Evolutionary conservation across 2,888 invertebrate species (phyloP).

Genomic region (Helobdella robusta): DNA sequence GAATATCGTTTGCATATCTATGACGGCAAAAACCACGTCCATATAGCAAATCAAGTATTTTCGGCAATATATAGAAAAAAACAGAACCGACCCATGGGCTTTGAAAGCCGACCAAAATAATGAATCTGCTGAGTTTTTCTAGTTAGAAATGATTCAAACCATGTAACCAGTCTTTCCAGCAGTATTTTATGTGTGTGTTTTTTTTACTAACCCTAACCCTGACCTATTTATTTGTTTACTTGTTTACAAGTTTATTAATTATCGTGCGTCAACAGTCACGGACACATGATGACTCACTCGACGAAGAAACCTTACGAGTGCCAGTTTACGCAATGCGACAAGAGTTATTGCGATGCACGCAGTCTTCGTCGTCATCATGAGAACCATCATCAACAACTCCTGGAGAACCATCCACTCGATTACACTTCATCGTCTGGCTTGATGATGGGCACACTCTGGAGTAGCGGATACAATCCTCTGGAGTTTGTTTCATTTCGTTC

Average conservation of each 20-base stretch:
- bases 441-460: conserved; percentile 20
- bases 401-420: conserved; percentile 76
- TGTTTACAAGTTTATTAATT: too few species aligned
- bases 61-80: too few species aligned
- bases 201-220: background rate
- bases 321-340: conserved; percentile 87
- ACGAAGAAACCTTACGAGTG: conserved; percentile 96
- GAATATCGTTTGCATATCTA: too few species aligned
- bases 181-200: background rate
- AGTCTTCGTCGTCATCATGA: conserved; percentile 85
- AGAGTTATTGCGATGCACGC: conserved; percentile 93
- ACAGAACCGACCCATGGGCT: too few species aligned
- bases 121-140: too few species aligned
- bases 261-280: conserved; percentile 62
- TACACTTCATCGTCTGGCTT: background rate
- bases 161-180: too few species aligned
- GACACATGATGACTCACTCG: conserved; percentile 91
- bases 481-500: conserved; percentile 32
- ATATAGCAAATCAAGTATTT: too few species aligned
- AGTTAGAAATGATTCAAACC: too few species aligned
- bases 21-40: too few species aligned
- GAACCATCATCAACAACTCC: conserved; percentile 55
- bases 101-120: too few species aligned
- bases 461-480: conserved; percentile 28
- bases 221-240: conserved; percentile 26